Evolutionary conservation across 2,113 vertebrate species (phyloP), one percentile per base, ranked within the genome.

Genomic region (Pardalotus punctatus): DNA sequence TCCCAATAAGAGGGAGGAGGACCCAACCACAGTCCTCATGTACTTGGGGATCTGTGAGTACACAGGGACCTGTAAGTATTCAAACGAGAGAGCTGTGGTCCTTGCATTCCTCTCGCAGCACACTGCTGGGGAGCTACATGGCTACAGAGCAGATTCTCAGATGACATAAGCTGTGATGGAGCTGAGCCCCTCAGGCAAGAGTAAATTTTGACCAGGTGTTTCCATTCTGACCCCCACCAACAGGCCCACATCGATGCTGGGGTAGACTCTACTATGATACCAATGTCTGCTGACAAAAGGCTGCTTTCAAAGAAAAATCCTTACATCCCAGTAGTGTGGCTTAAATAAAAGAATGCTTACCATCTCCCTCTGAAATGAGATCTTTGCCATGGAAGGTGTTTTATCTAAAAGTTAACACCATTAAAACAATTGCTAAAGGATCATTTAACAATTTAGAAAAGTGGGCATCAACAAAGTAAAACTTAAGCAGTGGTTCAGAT

Each of bases 1-100:
- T 67, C 23, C n/a, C 1, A 2, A 17, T 22, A 28, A 57, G 17
- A 33, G 22, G 0, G 5, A 10, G 20, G 7, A 71, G 57, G 13
- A 40, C 45, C 16, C 40, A 78, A 2, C 20, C 77, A 53, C 38
- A 35, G 25, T 22, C n/a, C 28, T 45, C 3, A 1, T 0, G 0
- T 50, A 25, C 17, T 24, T 60, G 36, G 21, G 27, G 33, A 66
- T 54, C 24, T 7, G 1, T 3, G 2, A 38, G n/a, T 18, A 69
- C 31, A 2, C 13, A 27, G 66, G 22, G 29, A 78, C 13, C 13
- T 33, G 4, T 20, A 31, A 51, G 35, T n/a, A 47, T 25, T 45
- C 62, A 48, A 62, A 61, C n/a, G 76, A 48, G n/a, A 81, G 51
- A 79, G 22, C 60, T 78, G 33, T 45, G 28, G 24, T 80, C 31